Base-by-base conservation (phyloP, 1,140 invertebrate genomes). In the Mactra quadrangularis region DNA sequence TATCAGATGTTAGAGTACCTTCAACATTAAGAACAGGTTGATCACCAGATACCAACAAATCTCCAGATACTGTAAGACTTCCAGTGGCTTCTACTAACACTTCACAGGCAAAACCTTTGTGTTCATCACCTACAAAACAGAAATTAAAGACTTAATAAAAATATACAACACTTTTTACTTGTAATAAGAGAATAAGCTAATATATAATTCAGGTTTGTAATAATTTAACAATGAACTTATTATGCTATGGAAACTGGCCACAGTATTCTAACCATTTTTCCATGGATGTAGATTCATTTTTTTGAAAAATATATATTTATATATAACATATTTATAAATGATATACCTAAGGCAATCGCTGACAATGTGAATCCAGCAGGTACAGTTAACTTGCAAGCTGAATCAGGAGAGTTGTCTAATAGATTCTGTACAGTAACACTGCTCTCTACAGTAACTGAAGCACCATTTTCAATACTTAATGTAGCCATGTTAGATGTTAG, bases 381-480 rank as follows among this genome's bases (percentile, higher is more conserved):
- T 1, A 77, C 59, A 45, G 50, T 57, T 13, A 79, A 47, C 22
- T 41, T 79, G 47, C 76, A 68, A 35, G 50, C 29, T 19, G 64
- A 68, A 52, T 64, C 57, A 19, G 74, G 38, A 1, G 74, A 76
- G 25, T 62, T 55, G 38, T 50, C 55, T 1, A 62, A 29, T 2
- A 88, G 66, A 70, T 64, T 68, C 13, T 53, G 55, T 17, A 84
- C 47, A 13, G 76, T 72, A 3, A 88, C 31, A 71, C 41, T 57
- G 25, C 55, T 27, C 27, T 75, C 45, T 15, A 88, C 41, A 45
- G 64, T 47, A 29, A 86, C 68, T 0, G 77, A 74, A 15, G 86
- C 77, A 64, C 77, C 83, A 52, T 83, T 79, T n/a, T 64, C 75
- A 1, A 87, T 38, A 17, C 57, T 62, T 19, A 89, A 79, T 31